A percentile compares a stretch with the other conserved stretches of the same genome.
Conservation (phyloP, 1,140 invertebrate species). For the Brachionus plicatilis region DNA sequence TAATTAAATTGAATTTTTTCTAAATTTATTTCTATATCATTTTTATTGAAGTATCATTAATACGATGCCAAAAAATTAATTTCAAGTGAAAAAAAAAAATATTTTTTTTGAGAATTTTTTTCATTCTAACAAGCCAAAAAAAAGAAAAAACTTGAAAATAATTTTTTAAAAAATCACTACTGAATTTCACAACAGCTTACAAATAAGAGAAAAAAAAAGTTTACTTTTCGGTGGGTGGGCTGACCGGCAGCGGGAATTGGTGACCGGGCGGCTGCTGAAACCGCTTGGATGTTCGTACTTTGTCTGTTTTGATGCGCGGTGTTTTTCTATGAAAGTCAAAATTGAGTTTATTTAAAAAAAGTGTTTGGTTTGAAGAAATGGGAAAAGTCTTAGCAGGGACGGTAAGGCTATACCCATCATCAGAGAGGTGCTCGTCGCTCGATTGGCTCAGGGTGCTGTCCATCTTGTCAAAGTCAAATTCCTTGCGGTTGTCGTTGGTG, state of each 20-base stretch:
- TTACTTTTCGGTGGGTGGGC: background rate
- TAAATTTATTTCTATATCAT: no score
- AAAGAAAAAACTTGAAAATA: no score
- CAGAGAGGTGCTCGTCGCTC: background rate
- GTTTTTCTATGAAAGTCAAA: constrained; percentile 11
- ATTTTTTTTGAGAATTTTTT: no score
- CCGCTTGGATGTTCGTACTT: constrained; percentile 1
- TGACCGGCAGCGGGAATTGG: background rate
- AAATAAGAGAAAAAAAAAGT: no score
- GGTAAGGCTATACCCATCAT: background rate
- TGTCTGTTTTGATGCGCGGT: constrained; percentile 22
- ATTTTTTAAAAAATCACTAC: no score
- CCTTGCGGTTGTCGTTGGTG: background rate
- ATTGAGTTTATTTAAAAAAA: background rate
- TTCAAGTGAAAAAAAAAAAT: no score
- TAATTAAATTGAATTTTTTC: no score
- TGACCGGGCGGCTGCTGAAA: background rate
- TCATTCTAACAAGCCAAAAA: no score
- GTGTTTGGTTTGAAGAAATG: background rate
- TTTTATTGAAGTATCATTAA: no score
- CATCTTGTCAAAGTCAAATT: background rate
- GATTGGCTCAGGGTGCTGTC: background rate
- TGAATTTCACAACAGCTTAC: no score
- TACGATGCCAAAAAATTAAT: no score
- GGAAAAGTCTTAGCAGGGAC: background rate